Evolutionary conservation across 2,888 invertebrate species (phyloP), one percentile per base, ranked within the genome.

Genomic region (Rutpela maculata): DNA sequence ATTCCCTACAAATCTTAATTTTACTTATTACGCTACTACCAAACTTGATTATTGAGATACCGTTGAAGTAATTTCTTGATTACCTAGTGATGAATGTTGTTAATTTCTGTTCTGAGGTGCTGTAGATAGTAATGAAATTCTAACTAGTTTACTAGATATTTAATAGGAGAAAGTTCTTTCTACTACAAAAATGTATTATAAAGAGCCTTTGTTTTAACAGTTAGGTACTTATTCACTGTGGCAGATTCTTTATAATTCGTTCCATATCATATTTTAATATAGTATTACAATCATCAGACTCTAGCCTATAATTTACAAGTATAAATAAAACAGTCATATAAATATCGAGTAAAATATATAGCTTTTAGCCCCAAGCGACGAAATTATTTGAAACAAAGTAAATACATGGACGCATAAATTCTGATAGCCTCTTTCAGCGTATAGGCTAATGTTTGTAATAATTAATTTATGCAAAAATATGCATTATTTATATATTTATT

Each of bases 321-420:
- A 38, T 15, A 15, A 15, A 15, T 43, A 43, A 12, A 3, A 43
- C 12, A 43, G 12, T 43, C 43, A 43, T 43, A 43, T 43, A 43
- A 43, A 43, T 43, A 43, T 43, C 43, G 43, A 43, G 43, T 43
- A 43, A 38, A 43, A 43, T 43, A 43, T 43, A 43, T 43, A 43
- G 43, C 43, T 43, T 43, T 43, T 43, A 43, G 43, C 43, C 15
- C 15, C 4, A 43, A 43, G 43, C 43, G 15, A 43, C 11, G 43
- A 43, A 43, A 43, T 43, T 43, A 15, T 43, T 43, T 43, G 43
- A 43, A 15, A 43, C 43, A 43, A 43, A 43, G 43, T 43, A 43
- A 43, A 43, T 43, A 43, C 43, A 43, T 43, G 15, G 1, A 15
- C 12, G 43, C 43, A 43, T 43, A 43, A 12, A 43, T 43, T 3